A percentile compares a stretch with the other conserved stretches of the same genome.
phyloP scores from a whole-genome alignment of 1,140 invertebrate species.

The Heliconius congener region DNA sequence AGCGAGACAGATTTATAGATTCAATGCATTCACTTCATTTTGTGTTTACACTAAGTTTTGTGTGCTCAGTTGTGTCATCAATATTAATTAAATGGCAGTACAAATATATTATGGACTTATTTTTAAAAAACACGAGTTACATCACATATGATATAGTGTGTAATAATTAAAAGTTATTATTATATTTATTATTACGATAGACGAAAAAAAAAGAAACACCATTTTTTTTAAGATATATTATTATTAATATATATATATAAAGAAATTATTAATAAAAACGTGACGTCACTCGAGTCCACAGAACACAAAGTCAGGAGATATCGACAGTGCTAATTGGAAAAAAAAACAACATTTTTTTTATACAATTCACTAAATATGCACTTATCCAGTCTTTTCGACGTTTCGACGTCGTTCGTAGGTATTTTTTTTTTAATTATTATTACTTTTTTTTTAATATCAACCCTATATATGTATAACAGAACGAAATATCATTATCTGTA shows the following conservation, averaged over 20 bases:
- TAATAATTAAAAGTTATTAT: background rate
- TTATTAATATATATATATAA: background rate
- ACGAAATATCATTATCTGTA: conserved; percentile 23
- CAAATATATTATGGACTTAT: conserved; percentile 11
- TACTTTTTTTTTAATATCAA: conserved; percentile 24
- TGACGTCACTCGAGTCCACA: conserved; percentile 4
- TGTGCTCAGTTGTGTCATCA: conserved; percentile 34
- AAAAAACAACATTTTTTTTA: conserved; percentile 13
- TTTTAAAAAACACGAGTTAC: conserved; percentile 23
- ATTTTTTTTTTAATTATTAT: conserved; percentile 16
- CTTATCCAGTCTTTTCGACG: conserved; percentile 23
- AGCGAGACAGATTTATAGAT: conserved; percentile 6
- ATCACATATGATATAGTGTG: background rate
- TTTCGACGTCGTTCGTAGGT: conserved; percentile 7
- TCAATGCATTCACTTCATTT: conserved; percentile 11
- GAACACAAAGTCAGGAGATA: background rate
- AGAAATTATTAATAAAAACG: background rate
- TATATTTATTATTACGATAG: background rate
- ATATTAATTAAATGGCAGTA: conserved; percentile 31
- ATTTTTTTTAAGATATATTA: conserved; percentile 1
- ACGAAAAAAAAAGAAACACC: background rate
- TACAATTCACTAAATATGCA: conserved; percentile 17
- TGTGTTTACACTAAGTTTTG: conserved; percentile 24
- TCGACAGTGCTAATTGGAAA: conserved; percentile 11
- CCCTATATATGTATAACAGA: conserved; percentile 17